Evolutionary conservation across 1,140 invertebrate genomes (phyloP).

Genomic region (Thereuonema tuberculata): DNA sequence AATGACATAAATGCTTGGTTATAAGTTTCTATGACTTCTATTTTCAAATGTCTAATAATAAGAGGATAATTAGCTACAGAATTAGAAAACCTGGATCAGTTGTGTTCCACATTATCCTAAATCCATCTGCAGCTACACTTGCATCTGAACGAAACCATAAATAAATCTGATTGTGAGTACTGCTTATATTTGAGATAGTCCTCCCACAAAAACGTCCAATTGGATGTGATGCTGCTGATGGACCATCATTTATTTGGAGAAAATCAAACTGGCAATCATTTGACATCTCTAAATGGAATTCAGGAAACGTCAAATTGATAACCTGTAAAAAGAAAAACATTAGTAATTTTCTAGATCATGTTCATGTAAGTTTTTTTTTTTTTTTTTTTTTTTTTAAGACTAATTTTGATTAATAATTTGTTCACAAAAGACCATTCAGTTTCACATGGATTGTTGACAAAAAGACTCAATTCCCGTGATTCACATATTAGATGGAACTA

Average conservation of each 20-base stretch:
- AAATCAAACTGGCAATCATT: conserved; percentile 47
- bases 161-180: conserved; percentile 52
- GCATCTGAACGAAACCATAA: conserved; percentile 64
- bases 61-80: too few species aligned
- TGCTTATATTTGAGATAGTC: conserved; percentile 39
- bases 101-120: conserved; percentile 56
- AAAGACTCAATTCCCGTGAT: too few species aligned
- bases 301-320: conserved; percentile 59
- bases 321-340: conserved; percentile 36
- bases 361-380: conserved; percentile 3
- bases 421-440: too few species aligned
- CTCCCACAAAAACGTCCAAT: conserved; percentile 63
- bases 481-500: too few species aligned
- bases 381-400: too few species aligned
- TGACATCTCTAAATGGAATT: conserved; percentile 51
- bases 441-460: too few species aligned
- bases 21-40: too few species aligned
- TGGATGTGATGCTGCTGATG: conserved; percentile 44
- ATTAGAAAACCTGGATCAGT: conserved; percentile 41
- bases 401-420: too few species aligned
- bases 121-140: conserved; percentile 43
- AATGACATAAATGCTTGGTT: too few species aligned
- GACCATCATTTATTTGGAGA: conserved; percentile 60
- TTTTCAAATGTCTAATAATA: too few species aligned
- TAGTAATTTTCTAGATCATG: background rate